A percentile compares a stretch with the other conserved stretches of the same genome.
Evolutionary conservation across 2,113 vertebrate genomes (phyloP).

Genomic region (Otocyon megalotis): DNA sequence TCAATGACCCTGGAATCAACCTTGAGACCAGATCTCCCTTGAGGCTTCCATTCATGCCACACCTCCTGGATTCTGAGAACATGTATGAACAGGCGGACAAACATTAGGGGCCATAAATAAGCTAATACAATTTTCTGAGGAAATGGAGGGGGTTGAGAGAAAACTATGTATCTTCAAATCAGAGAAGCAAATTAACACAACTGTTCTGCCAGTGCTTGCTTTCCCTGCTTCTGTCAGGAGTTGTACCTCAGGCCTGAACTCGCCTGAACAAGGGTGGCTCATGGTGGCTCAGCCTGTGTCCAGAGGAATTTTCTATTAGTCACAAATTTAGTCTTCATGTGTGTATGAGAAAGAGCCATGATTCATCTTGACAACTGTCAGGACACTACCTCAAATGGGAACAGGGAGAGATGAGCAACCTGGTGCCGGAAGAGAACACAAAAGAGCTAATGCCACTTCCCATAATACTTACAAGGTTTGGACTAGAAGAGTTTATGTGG

Average conservation of each 20-base stretch:
- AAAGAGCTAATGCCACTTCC: slow-evolving; percentile 79
- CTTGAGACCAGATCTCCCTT: not conserved
- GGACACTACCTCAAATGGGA: slow-evolving; percentile 81
- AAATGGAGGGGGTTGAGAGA: slow-evolving; percentile 8
- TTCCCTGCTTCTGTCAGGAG: slow-evolving; percentile 78
- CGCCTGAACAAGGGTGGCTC: slow-evolving; percentile 82
- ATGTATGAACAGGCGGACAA: not conserved
- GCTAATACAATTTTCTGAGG: not conserved
- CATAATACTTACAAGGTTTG: slow-evolving; percentile 83
- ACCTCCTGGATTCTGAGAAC: not conserved
- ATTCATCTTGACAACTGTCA: slow-evolving; percentile 88
- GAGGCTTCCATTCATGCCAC: not conserved
- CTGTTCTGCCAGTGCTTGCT: slow-evolving; percentile 58
- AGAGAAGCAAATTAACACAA: slow-evolving; percentile 78
- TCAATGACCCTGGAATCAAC: not conserved
- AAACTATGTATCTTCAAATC: slow-evolving; percentile 64
- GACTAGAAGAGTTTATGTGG: slow-evolving; percentile 77
- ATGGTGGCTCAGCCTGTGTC: slow-evolving; percentile 85
- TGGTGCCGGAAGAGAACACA: slow-evolving; percentile 76
- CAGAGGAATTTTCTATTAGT: slow-evolving; percentile 84
- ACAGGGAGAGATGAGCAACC: slow-evolving; percentile 81
- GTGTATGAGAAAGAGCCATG: slow-evolving; percentile 87
- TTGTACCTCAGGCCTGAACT: slow-evolving; percentile 84
- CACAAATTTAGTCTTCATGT: slow-evolving; percentile 82
- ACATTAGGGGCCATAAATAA: not conserved